Conservation (phyloP, 1,140 invertebrate species). For the Gryllus bimaculatus region DNA sequence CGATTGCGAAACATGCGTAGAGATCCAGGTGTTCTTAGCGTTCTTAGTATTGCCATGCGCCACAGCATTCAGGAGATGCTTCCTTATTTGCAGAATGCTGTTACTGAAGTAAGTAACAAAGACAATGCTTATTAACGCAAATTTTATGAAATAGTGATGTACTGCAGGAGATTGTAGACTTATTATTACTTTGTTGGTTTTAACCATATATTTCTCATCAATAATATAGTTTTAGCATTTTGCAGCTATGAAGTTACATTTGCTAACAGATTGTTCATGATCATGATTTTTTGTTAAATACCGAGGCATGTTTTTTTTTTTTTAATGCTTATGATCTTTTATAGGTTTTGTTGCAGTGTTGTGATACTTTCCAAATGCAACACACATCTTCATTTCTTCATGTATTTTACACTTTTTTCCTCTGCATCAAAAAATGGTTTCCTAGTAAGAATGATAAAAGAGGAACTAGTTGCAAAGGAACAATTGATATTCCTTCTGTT, state of each 20-base stretch:
- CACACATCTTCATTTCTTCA: constrained; percentile 47
- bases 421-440: constrained; percentile 43
- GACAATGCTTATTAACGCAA: no score
- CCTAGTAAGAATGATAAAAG: neutral
- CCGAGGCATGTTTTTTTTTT: no score
- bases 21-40: constrained; percentile 43
- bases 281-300: no score
- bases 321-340: constrained; percentile 18
- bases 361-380: constrained; percentile 41
- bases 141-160: no score
- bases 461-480: neutral
- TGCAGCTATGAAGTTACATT: no score
- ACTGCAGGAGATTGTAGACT: no score
- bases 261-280: no score
- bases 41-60: constrained; percentile 51
- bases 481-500: neutral
- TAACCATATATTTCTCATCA: no score
- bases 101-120: constrained; percentile 44
- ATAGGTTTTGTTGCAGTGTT: constrained; percentile 47
- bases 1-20: constrained; percentile 41
- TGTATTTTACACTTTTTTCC: constrained; percentile 52
- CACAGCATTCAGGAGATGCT: constrained; percentile 49
- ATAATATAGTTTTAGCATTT: neutral
- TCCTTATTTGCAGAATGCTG: constrained; percentile 48
- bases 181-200: no score